Percentiles rank a stretch among this genome's conserved stretches.
phyloP scores from a whole-genome alignment of 2,888 invertebrate species.

The Diplazon laetatorius region DNA sequence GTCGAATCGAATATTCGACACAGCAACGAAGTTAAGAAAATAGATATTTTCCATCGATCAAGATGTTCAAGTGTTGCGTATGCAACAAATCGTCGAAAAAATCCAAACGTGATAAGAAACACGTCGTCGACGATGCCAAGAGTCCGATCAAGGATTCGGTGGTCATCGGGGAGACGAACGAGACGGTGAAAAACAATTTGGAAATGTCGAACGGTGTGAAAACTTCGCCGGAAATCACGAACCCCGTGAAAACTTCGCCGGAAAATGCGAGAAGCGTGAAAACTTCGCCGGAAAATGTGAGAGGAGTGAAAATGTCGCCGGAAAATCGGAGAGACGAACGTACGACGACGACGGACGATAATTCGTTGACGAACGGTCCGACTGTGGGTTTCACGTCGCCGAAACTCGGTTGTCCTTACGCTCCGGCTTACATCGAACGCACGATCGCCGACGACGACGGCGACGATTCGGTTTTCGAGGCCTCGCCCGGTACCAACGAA shows the following conservation, averaged over 20 bases:
- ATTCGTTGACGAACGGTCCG: constrained; percentile 39
- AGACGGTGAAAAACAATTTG: not conserved
- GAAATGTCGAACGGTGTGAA: constrained; percentile 50
- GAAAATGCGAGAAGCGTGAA: constrained; percentile 10
- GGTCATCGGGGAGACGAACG: constrained; percentile 24
- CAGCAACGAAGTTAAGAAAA: not conserved
- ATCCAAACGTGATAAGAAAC: constrained; percentile 67
- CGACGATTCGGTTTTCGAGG: constrained; percentile 80
- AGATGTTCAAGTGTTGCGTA: constrained; percentile 80
- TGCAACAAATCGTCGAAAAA: constrained; percentile 76
- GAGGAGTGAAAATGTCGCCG: not conserved
- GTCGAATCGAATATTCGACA: not conserved
- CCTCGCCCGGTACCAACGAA: constrained; percentile 55
- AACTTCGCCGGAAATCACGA: constrained; percentile 4
- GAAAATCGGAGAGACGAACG: constrained; percentile 13
- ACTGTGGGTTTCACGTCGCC: constrained; percentile 32
- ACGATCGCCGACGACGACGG: constrained; percentile 79
- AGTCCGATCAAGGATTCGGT: constrained; percentile 2
- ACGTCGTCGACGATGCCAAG: constrained; percentile 59
- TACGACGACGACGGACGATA: constrained; percentile 16
- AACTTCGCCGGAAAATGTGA: not conserved
- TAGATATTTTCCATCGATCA: constrained; percentile 27
- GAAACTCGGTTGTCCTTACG: constrained; percentile 68
- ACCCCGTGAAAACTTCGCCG: constrained; percentile 11
- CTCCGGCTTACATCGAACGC: constrained; percentile 76